A percentile compares a stretch with the other conserved stretches of the same genome.
Evolutionary conservation across 2,888 invertebrate species (phyloP).

Genomic region (Clanis bilineata): DNA sequence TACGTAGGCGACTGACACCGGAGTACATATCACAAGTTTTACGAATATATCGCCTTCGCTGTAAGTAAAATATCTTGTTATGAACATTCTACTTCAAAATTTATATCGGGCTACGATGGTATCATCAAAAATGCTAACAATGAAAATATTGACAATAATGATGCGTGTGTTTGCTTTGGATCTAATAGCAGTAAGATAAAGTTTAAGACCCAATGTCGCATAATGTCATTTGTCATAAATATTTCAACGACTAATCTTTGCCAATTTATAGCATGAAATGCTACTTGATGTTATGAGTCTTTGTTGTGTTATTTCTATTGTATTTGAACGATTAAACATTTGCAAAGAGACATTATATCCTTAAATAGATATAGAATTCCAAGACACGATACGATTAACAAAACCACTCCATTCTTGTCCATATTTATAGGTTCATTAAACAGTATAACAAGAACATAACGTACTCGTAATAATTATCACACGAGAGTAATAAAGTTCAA

Average conservation of each 20-base stretch:
- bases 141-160: too few relatives aligned
- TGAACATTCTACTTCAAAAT: neutral
- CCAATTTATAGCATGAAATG: neutral
- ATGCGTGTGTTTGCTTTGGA: too few relatives aligned
- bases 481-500: constrained; percentile 10
- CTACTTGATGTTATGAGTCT: neutral
- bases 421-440: constrained; percentile 10
- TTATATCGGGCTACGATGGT: neutral
- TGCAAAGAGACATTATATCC: neutral
- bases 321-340: neutral
- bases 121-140: too few relatives aligned
- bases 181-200: neutral
- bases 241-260: neutral
- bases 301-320: neutral
- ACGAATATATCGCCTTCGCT: neutral
- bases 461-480: constrained; percentile 5
- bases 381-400: neutral
- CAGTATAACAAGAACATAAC: neutral
- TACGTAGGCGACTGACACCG: constrained; percentile 59
- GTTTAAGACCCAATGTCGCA: neutral
- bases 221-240: neutral
- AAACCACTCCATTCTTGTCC: constrained; percentile 7
- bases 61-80: constrained; percentile 2
- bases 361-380: constrained; percentile 5
- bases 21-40: constrained; percentile 43